Evolutionary conservation across 2,888 invertebrate genomes (phyloP).

Genomic region (Auanema freiburgensis): DNA sequence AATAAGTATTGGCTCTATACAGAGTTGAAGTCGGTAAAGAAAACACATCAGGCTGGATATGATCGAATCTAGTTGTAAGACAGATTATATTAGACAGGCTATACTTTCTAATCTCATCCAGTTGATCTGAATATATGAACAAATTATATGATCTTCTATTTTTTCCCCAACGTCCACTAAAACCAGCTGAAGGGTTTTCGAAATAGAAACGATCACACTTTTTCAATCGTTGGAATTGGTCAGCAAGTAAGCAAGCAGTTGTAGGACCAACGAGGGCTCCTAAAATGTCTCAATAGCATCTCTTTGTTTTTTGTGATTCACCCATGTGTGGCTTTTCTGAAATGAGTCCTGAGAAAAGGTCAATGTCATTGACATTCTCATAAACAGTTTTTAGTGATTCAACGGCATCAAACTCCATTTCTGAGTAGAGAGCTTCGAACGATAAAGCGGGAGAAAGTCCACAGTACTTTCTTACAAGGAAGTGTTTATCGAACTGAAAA

Average conservation of each 20-base stretch:
- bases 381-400: slow-evolving; percentile 51
- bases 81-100: slow-evolving; percentile 84
- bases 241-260: slow-evolving; percentile 88
- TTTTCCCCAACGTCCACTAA: slow-evolving; percentile 16
- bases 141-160: not conserved
- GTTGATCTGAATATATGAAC: slow-evolving; percentile 70
- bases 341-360: slow-evolving; percentile 40
- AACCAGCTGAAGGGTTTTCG: slow-evolving; percentile 52
- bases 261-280: slow-evolving; percentile 87
- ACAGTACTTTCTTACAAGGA: slow-evolving; percentile 45
- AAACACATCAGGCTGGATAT: slow-evolving; percentile 81
- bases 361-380: slow-evolving; percentile 44
- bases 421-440: slow-evolving; percentile 48
- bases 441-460: slow-evolving; percentile 44
- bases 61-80: slow-evolving; percentile 72
- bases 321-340: slow-evolving; percentile 22
- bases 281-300: slow-evolving; percentile 62
- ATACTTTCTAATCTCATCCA: slow-evolving; percentile 80
- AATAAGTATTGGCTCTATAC: slow-evolving; percentile 31
- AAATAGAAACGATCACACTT: slow-evolving; percentile 86
- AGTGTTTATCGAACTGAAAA: not conserved
- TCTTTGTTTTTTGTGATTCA: not conserved
- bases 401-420: slow-evolving; percentile 50
- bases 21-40: slow-evolving; percentile 74
- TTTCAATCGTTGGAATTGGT: slow-evolving; percentile 71